These are phyloP conservation scores for Graphium colonna DNA, from an alignment of 2,888 invertebrate genomes.

Conservation along the genomic window DNA sequence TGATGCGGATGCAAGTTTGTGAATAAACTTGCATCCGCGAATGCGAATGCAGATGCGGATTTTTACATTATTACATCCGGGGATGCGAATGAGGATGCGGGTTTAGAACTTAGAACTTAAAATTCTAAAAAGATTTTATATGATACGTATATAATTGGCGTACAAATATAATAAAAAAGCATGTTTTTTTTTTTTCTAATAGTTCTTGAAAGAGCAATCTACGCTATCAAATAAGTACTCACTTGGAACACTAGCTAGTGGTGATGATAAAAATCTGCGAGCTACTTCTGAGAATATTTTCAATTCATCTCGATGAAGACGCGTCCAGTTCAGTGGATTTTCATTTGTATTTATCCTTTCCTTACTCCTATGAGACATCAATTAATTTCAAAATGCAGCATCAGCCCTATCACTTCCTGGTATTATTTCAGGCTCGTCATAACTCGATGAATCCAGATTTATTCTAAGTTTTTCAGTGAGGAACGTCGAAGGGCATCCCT, in stretches of 20 bases:
- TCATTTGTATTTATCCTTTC: conserved; percentile 8
- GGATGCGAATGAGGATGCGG: neutral
- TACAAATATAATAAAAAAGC: neutral
- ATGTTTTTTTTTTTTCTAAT: neutral
- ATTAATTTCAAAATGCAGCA: too few relatives aligned
- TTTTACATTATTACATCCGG: neutral
- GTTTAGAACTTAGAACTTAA: neutral
- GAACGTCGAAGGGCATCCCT: too few relatives aligned
- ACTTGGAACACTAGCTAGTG: conserved; percentile 28
- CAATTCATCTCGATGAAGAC: conserved; percentile 23
- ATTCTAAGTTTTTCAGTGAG: too few relatives aligned
- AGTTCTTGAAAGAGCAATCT: conserved; percentile 6
- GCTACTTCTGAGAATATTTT: neutral
- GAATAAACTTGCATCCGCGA: neutral
- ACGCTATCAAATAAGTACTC: conserved; percentile 27
- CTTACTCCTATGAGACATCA: too few relatives aligned
- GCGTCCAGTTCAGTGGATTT: conserved; percentile 4
- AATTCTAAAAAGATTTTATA: neutral
- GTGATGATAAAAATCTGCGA: conserved; percentile 17
- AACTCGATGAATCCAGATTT: conserved; percentile 15
- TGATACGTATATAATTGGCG: neutral
- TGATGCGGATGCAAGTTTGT: neutral
- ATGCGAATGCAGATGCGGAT: neutral
- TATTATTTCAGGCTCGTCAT: neutral
- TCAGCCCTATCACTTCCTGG: conserved; percentile 9